Evolutionary conservation across 2,888 invertebrate species (phyloP).

Genomic region (Ypsolopha sequella): DNA sequence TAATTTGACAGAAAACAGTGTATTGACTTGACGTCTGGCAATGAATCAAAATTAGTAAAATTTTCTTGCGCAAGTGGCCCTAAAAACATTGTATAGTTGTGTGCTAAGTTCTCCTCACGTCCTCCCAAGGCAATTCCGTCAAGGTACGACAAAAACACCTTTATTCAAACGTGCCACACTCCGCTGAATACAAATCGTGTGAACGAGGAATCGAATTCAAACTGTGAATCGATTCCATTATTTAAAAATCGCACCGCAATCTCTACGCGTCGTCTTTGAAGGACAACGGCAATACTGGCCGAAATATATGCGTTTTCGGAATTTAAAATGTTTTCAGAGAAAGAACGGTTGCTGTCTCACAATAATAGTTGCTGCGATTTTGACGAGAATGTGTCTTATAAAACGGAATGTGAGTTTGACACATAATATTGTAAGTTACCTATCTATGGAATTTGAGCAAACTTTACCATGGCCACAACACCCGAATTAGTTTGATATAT

Average conservation of each 20-base stretch:
- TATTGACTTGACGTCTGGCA: too few relatives aligned
- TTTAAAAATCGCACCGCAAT: too few relatives aligned
- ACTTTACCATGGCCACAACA: not conserved
- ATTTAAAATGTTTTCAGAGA: too few relatives aligned
- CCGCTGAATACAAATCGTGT: slow-evolving; percentile 46
- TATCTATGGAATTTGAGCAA: too few relatives aligned
- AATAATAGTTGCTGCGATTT: too few relatives aligned
- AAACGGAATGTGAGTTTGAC: not conserved
- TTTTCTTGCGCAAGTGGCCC: too few relatives aligned
- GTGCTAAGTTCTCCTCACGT: slow-evolving; percentile 48
- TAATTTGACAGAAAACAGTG: too few relatives aligned
- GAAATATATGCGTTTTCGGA: not conserved
- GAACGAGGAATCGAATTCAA: slow-evolving; percentile 37
- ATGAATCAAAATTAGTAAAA: too few relatives aligned
- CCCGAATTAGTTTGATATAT: not conserved
- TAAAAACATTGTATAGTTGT: not conserved
- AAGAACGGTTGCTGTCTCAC: not conserved
- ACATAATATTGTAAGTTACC: too few relatives aligned
- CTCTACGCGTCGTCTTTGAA: too few relatives aligned
- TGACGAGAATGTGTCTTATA: not conserved
- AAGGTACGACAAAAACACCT: slow-evolving; percentile 39
- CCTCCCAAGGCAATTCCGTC: slow-evolving; percentile 44
- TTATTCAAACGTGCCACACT: slow-evolving; percentile 30
- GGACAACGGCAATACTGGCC: too few relatives aligned
- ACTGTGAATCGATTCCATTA: slow-evolving; percentile 7